Evolutionary conservation across 2,888 invertebrate species (phyloP), one percentile per base, ranked within the genome.

Genomic region (Cheilosia vernalis): DNA sequence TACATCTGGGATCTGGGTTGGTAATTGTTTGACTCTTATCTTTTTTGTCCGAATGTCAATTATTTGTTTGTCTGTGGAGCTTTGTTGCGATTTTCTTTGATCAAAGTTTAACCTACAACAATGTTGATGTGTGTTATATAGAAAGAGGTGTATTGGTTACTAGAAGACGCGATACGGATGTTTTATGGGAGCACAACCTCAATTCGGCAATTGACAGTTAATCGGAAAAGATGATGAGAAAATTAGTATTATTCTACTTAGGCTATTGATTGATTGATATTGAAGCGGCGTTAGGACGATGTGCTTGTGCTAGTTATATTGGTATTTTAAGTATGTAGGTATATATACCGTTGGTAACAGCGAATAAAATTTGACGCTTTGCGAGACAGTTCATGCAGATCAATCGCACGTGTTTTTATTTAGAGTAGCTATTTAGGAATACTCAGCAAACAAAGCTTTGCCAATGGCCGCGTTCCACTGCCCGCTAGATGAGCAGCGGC

Each of bases 21-120:
- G 60, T 67, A 42, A 44, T 40, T 60, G 64, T 56, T 64, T 44
- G 15, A 49, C 33, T 37, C 47, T 56, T n/a, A n/a, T 66, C 49
- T 24, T 17, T 44, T 49, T 56, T 6, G 9, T 21, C n/a, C 27
- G 2, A 42, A 21, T 66, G 64, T 40, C 56, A 66, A 66, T 74
- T 49, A 56, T 74, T 66, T 58, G 13, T 56, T 56, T 19, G 4
- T 47, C 33, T 15, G 51, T 4, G 27, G 40, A 37, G 13, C 56
- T 66, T 51, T 64, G 24, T 37, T 17, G 56, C 44, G n/a, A 56
- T 42, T 13, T 37, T 76, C 42, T 67, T 30, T 51, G 30, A 76
- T 60, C 66, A 21, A n/a, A 42, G 42, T 58, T 67, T 76, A 76
- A 76, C 76, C 76, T 67, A 76, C 37, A 37, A 51, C 67, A 66